These are phyloP conservation scores for Andrena haemorrhoa DNA, from an alignment of 2,888 invertebrate genomes.

Conservation along the genomic window DNA sequence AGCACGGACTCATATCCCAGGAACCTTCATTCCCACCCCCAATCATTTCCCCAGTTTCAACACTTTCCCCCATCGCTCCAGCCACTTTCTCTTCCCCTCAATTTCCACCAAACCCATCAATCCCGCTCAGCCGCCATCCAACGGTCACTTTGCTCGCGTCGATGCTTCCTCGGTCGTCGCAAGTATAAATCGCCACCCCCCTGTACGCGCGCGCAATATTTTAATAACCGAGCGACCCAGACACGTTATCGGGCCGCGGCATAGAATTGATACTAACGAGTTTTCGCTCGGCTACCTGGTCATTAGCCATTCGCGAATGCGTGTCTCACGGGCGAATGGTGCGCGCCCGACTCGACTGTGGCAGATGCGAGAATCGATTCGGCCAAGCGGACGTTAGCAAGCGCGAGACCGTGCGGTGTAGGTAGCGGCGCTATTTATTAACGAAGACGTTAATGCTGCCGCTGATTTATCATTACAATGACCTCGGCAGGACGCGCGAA, in stretches of 20 bases:
- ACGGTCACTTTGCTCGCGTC: neutral
- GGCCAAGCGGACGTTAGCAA: slow-evolving; percentile 2
- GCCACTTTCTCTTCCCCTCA: neutral
- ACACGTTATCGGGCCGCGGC: slow-evolving; percentile 9
- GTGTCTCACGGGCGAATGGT: slow-evolving; percentile 26
- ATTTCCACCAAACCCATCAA: slow-evolving; percentile 1
- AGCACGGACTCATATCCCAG: neutral
- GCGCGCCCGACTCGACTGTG: neutral
- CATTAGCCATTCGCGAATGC: slow-evolving; percentile 21
- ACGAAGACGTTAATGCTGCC: slow-evolving; percentile 67
- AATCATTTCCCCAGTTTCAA: neutral
- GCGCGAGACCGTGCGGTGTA: slow-evolving; percentile 22
- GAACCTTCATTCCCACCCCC: neutral
- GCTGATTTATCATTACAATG: slow-evolving; percentile 70
- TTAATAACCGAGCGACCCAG: slow-evolving; percentile 9
- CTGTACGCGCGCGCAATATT: neutral
- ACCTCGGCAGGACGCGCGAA: slow-evolving; percentile 29
- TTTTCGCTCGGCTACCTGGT: slow-evolving; percentile 25
- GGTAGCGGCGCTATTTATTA: slow-evolving; percentile 68
- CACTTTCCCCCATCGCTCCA: slow-evolving; percentile 7
- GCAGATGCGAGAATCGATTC: slow-evolving; percentile 24
- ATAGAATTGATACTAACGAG: slow-evolving; percentile 29
- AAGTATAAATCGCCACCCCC: slow-evolving; percentile 8
- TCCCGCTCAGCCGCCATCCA: neutral
- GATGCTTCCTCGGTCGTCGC: neutral